Percentiles rank a stretch among this genome's conserved stretches.
phyloP scores from a whole-genome alignment of 2,888 invertebrate genomes.

The Pyrgus malvae region DNA sequence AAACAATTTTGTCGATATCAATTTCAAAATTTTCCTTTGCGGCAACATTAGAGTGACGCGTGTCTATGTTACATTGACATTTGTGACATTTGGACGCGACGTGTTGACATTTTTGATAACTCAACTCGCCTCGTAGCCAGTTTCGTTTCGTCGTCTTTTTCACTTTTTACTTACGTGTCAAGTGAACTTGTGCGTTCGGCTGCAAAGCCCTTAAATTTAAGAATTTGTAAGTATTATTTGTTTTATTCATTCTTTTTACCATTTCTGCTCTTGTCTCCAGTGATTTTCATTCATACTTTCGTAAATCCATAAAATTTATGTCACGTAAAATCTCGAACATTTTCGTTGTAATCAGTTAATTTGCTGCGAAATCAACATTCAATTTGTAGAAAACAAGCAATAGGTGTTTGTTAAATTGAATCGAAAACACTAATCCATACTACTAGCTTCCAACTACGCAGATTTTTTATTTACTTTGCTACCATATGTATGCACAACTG shows the following conservation, averaged over 20 bases:
- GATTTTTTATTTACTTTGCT: background rate
- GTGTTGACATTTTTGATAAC: conserved; percentile 34
- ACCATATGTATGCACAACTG: conserved; percentile 14
- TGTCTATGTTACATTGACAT: too few species aligned
- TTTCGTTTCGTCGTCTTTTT: conserved; percentile 43
- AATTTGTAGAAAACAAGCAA: background rate
- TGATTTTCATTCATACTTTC: conserved; percentile 8
- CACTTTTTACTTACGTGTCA: conserved; percentile 79
- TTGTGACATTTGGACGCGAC: conserved; percentile 42
- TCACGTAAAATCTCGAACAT: conserved; percentile 34
- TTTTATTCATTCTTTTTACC: background rate
- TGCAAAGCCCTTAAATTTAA: conserved; percentile 69
- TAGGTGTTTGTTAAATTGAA: background rate
- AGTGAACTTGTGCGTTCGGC: conserved; percentile 67
- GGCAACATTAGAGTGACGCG: too few species aligned
- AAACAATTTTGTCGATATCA: too few species aligned
- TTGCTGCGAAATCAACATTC: conserved; percentile 24
- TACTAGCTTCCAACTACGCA: background rate
- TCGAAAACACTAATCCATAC: background rate
- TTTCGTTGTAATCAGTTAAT: conserved; percentile 29
- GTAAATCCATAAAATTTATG: conserved; percentile 31
- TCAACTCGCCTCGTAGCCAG: background rate
- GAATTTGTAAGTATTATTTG: conserved; percentile 67
- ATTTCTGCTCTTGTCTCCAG: background rate
- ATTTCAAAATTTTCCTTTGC: too few species aligned